Percentiles rank a stretch among this genome's conserved stretches.
These are phyloP conservation scores for Hyphantria cunea DNA, from an alignment of 1,140 invertebrate species.

Conservation along the genomic window DNA sequence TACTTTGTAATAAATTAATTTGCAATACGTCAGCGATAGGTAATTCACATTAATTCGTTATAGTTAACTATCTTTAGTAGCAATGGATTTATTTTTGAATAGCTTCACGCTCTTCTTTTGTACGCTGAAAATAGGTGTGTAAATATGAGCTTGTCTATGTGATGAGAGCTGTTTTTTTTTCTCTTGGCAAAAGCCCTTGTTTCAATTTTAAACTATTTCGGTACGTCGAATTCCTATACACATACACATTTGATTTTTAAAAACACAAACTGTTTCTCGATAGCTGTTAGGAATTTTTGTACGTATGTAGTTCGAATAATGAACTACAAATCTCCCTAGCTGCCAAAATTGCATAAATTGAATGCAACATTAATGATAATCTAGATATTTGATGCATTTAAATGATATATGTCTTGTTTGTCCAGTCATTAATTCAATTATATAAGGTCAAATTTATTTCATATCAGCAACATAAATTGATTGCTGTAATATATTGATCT, in stretches of 20 bases:
- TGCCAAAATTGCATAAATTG: no score
- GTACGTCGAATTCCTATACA: conserved; percentile 35
- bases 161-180: conserved; percentile 47
- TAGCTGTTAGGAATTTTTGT: conserved; percentile 17
- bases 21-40: no score
- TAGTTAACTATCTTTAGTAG: conserved; percentile 13
- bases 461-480: background rate
- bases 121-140: conserved; percentile 35
- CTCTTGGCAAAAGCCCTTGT: conserved; percentile 66
- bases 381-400: background rate
- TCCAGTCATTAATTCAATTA: no score
- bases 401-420: no score
- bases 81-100: conserved; percentile 44
- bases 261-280: conserved; percentile 27
- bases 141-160: conserved; percentile 36
- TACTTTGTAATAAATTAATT: conserved; percentile 8
- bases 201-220: conserved; percentile 56
- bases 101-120: conserved; percentile 39
- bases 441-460: no score
- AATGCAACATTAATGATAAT: background rate
- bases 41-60: no score
- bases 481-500: conserved; percentile 27
- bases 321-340: no score
- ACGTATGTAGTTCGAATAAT: no score
- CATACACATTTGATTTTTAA: conserved; percentile 19